phyloP scores from a whole-genome alignment of 2,113 vertebrate species.

The Mesitornis unicolor region DNA sequence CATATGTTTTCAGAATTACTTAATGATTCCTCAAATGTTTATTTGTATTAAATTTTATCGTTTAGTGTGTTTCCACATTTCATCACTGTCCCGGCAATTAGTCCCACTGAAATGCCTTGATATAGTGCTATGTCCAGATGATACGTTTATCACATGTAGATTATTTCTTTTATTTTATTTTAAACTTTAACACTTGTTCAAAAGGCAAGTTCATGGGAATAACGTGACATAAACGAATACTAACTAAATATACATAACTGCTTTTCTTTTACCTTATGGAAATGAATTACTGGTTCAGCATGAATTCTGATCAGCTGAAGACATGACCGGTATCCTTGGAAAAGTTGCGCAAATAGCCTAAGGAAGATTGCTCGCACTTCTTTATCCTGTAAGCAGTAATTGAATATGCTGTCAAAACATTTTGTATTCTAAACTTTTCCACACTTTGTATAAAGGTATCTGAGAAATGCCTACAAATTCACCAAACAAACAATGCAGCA shows the following conservation, averaged over 20 bases:
- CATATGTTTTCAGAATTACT: neutral
- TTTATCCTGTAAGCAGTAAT: slow-evolving; percentile 85
- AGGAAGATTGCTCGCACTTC: slow-evolving; percentile 96
- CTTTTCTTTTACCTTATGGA: slow-evolving; percentile 89
- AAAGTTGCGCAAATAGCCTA: slow-evolving; percentile 95
- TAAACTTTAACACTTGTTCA: neutral
- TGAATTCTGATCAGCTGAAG: slow-evolving; percentile 98
- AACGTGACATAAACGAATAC: neutral
- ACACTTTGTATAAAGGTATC: neutral
- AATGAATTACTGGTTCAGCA: slow-evolving; percentile 95
- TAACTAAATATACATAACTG: neutral
- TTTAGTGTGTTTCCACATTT: neutral
- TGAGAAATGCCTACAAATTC: neutral
- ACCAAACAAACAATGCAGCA: neutral
- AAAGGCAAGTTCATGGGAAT: neutral
- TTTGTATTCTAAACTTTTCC: neutral
- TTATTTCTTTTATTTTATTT: neutral
- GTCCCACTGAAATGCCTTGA: neutral
- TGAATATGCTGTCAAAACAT: neutral
- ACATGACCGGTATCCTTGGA: slow-evolving; percentile 97
- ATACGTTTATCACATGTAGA: accelerated
- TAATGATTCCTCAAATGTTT: neutral
- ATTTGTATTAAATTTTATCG: neutral
- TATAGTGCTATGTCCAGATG: neutral
- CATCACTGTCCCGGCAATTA: neutral